A percentile compares a stretch with the other conserved stretches of the same genome.
These are phyloP conservation scores for Ormyrus rosae DNA, from an alignment of 2,888 invertebrate genomes.

Conservation along the genomic window DNA sequence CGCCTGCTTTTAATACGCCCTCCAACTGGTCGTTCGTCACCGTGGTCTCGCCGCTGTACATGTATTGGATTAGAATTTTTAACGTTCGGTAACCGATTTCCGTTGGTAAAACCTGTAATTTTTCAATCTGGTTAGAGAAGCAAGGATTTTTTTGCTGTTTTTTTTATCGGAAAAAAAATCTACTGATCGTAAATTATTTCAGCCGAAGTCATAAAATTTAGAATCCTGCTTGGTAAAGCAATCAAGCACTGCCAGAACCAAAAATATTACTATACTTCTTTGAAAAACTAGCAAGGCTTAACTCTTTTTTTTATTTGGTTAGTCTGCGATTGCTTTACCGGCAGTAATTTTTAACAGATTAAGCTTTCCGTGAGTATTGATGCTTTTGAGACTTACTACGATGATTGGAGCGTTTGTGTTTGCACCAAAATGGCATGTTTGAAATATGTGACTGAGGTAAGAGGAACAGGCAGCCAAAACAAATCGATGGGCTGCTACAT, in stretches of 20 bases:
- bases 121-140: not conserved
- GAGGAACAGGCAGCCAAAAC: conserved; percentile 89
- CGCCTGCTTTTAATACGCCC: conserved; percentile 88
- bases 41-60: conserved; percentile 91
- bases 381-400: conserved; percentile 64
- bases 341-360: too few species aligned
- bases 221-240: too few species aligned
- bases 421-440: conserved; percentile 74
- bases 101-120: conserved; percentile 82
- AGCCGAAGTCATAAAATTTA: too few species aligned
- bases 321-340: too few species aligned
- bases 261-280: too few species aligned
- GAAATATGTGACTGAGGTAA: conserved; percentile 79
- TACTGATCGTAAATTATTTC: too few species aligned
- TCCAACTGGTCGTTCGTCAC: conserved; percentile 90
- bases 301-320: too few species aligned
- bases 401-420: conserved; percentile 74
- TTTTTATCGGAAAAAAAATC: too few species aligned
- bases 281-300: too few species aligned
- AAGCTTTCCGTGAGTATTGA: too few species aligned
- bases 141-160: too few species aligned
- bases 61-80: conserved; percentile 89
- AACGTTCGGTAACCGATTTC: conserved; percentile 88
- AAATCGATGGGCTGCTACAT: conserved; percentile 90
- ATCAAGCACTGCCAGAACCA: too few species aligned